phyloP scores from a whole-genome alignment of 2,888 invertebrate species.

The Drosophila nigritarsus region DNA sequence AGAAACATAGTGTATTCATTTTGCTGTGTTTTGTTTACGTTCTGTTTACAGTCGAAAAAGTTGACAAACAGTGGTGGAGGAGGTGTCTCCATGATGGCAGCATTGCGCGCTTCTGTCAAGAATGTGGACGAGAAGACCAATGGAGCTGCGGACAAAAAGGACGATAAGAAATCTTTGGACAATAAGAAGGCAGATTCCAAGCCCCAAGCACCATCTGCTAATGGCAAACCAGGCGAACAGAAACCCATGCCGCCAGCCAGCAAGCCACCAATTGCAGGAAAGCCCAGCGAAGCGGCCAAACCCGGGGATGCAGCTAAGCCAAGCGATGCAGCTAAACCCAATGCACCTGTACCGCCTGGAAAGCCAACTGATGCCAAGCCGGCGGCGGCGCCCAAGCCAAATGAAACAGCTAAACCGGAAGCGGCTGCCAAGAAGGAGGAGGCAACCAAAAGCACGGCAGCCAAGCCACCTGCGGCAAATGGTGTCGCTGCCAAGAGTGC shows the following conservation, averaged over 20 bases:
- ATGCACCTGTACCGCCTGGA: slow-evolving; percentile 76
- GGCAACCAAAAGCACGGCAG: slow-evolving; percentile 68
- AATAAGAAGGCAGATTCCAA: slow-evolving; percentile 39
- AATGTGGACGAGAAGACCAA: slow-evolving; percentile 56
- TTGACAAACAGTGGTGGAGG: slow-evolving; percentile 5
- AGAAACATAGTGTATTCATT: neutral
- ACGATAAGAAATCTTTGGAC: slow-evolving; percentile 38
- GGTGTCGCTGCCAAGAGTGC: slow-evolving; percentile 83
- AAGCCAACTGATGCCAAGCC: slow-evolving; percentile 75
- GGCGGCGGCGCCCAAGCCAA: slow-evolving; percentile 75
- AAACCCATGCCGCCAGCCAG: slow-evolving; percentile 47
- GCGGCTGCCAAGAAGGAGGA: slow-evolving; percentile 81
- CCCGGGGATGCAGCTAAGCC: slow-evolving; percentile 55
- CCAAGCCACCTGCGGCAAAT: slow-evolving; percentile 75
- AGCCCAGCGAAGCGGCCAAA: slow-evolving; percentile 57
- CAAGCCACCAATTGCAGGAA: slow-evolving; percentile 43
- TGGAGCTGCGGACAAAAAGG: slow-evolving; percentile 8
- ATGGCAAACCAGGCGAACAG: slow-evolving; percentile 56
- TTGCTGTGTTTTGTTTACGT: neutral
- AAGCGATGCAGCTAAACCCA: slow-evolving; percentile 59
- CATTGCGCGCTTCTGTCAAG: slow-evolving; percentile 62
- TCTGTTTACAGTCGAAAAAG: slow-evolving; percentile 56
- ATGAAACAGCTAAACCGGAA: slow-evolving; percentile 75
- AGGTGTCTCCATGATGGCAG: slow-evolving; percentile 52
- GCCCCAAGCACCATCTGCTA: slow-evolving; percentile 45